These are phyloP conservation scores for Drosophila affinis DNA, from an alignment of 2,888 invertebrate genomes.

Conservation along the genomic window DNA sequence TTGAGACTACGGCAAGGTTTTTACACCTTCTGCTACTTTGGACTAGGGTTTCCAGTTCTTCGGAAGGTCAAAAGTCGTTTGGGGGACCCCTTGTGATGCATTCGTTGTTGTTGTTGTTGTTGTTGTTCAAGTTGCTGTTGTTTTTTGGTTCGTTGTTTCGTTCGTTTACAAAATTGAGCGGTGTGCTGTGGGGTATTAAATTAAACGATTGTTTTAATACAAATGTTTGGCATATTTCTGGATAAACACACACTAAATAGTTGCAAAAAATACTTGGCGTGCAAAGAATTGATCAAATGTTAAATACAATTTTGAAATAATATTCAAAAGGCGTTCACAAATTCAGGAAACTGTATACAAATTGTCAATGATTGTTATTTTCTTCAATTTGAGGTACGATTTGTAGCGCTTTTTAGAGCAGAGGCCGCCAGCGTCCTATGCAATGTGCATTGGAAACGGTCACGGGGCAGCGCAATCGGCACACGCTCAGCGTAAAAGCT, in stretches of 20 bases:
- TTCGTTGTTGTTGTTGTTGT: constrained; percentile 58
- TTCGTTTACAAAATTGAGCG: constrained; percentile 78
- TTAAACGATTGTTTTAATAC: constrained; percentile 3
- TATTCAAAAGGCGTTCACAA: neutral
- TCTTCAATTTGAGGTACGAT: too few species aligned
- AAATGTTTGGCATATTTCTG: neutral
- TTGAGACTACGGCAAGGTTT: constrained; percentile 48
- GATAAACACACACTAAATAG: constrained; percentile 36
- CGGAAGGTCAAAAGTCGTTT: constrained; percentile 49
- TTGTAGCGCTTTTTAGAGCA: too few species aligned
- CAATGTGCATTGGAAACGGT: too few species aligned
- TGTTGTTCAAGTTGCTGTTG: constrained; percentile 52
- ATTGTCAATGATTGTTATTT: neutral
- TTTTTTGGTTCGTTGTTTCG: constrained; percentile 66
- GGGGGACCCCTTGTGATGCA: constrained; percentile 68
- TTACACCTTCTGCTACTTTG: constrained; percentile 51
- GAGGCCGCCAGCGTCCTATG: too few species aligned
- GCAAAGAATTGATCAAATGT: constrained; percentile 52
- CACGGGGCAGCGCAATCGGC: too few species aligned
- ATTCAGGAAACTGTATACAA: neutral
- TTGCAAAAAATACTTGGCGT: constrained; percentile 37
- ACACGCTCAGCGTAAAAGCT: too few species aligned
- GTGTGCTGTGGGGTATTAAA: constrained; percentile 62
- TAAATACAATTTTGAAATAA: constrained; percentile 56
- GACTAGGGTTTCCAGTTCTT: constrained; percentile 35